Evolutionary conservation across 2,888 invertebrate genomes (phyloP), one percentile per base, ranked within the genome.

Genomic region (Diaperis boleti): DNA sequence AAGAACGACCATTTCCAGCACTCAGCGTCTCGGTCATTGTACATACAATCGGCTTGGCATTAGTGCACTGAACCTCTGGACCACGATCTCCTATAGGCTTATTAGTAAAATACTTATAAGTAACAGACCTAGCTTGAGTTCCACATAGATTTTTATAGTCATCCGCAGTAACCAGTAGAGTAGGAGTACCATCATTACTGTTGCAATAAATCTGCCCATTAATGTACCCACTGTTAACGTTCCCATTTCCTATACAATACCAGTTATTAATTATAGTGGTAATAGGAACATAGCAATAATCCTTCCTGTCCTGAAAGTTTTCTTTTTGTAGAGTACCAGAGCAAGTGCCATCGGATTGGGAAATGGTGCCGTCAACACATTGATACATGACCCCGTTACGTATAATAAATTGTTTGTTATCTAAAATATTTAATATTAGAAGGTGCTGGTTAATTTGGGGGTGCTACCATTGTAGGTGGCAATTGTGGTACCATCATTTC

Each of bases 401-500:
- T 1, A 55, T 2, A 17, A 61, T 15, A 11, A 47, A 55, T 11
- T 29, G 22, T n/a, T 13, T n/a, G 3, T 6, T 26, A 13, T 33
- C 14, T 33, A 11, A 11, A 33, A 33, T 26, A n/a, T 33, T n/a
- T n/a, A 52, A 14, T 13, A 35, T 8, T 37, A 11, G 20, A 18
- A n/a, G 2, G 5, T 11, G n/a, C 2, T 15, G 17, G 1, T 2
- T 26, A 4, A 20, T 18, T 18, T 20, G 1, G 20, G 3, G 15
- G 8, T 26, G 15, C n/a, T 31, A 55, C 55, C 55, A 15, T 7
- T 1, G 41, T 31, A 42, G 6, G 17, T 44, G 5, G 44, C 55
- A 29, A 55, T 26, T 6, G 55, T 55, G 10, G 44, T 42, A 13
- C 55, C 55, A 3, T 33, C 31, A n/a, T 20, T 42, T n/a, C 55